phyloP scores from a whole-genome alignment of 1,140 invertebrate genomes.

The Drosophila willistoni region DNA sequence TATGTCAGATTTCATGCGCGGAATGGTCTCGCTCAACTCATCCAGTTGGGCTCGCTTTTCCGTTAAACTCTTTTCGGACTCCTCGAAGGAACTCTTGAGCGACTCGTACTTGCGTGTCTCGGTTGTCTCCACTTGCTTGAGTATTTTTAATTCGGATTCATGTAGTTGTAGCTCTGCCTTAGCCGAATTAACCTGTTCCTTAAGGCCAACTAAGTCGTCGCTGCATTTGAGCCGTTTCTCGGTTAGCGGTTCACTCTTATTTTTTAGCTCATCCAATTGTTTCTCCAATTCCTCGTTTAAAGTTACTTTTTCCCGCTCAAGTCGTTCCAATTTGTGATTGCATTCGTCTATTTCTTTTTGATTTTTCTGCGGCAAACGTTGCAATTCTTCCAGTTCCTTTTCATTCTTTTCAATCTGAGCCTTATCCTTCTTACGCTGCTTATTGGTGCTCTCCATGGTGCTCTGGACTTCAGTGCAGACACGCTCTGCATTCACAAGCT shows the following conservation, averaged over 20 bases:
- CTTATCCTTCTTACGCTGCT: constrained; percentile 88
- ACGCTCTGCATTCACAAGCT: constrained; percentile 84
- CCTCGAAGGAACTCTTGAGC: constrained; percentile 84
- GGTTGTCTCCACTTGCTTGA: constrained; percentile 89
- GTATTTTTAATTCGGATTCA: constrained; percentile 92
- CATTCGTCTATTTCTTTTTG: constrained; percentile 89
- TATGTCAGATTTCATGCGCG: constrained; percentile 62
- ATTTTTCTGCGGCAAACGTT: constrained; percentile 89
- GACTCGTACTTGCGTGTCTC: constrained; percentile 90
- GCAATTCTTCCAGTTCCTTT: constrained; percentile 86
- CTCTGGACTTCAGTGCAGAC: constrained; percentile 86
- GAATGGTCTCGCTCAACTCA: constrained; percentile 87
- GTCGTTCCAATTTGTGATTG: constrained; percentile 85
- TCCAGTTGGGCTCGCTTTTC: constrained; percentile 85
- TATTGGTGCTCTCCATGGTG: constrained; percentile 86
- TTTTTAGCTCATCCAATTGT: constrained; percentile 84
- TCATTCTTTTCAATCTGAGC: constrained; percentile 86
- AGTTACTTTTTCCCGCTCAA: constrained; percentile 84
- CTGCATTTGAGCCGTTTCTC: constrained; percentile 86
- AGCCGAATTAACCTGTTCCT: constrained; percentile 54
- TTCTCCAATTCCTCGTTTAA: constrained; percentile 86
- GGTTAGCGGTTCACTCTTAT: constrained; percentile 86
- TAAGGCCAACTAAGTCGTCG: constrained; percentile 74
- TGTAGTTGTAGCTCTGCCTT: constrained; percentile 90
- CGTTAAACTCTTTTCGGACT: constrained; percentile 82